Evolutionary conservation across 2,113 vertebrate species (phyloP), one percentile per base, ranked within the genome.

Genomic region (Apodemus sylvaticus): DNA sequence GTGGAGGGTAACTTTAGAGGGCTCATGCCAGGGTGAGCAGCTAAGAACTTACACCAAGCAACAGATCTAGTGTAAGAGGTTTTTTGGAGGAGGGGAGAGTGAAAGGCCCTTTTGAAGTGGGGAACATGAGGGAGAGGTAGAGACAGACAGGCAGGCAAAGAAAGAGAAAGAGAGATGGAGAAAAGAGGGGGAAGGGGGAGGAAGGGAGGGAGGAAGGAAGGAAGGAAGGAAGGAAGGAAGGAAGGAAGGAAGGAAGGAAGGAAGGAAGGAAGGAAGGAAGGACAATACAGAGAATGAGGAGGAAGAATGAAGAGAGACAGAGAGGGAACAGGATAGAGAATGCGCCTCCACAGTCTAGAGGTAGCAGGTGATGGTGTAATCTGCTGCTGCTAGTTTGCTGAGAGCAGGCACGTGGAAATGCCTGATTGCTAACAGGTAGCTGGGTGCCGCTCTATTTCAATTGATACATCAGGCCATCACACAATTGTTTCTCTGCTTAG

Each of bases 201-300:
- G 22, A 13, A 36, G 2, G 31, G 10, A 68, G 1, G 29, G 36
- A 2, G 11, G 34, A 70, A 5, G 1, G 34, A 36, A 0, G 7
- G 1, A 16, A 22, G 29, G 11, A 12, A 3, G 29, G 4, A 66
- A 11, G 64, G 31, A 66, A 9, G 11, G 11, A 7, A 7, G 19
- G 58, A 60, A 60, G 20, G 20, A 66, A 26, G 62, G 26, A 17
- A 29, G 24, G 17, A 29, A 29, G 62, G 29, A 20, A 7, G 26
- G 22, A 26, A 17, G 7, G 60, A 62, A 26, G 14, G 11, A 31
- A 26, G 31, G 34, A 16, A 2, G 58, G 22, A 34, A 13, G 34
- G 14, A n/a, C 64, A n/a, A 71, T 36, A 71, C 7, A n/a, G 17
- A 70, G 68, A 71, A n/a, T 1, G 17, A 71, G 70, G 36, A 71